Evolutionary conservation across 2,888 invertebrate genomes (phyloP).

Genomic region (Drosophila subsilvestris): DNA sequence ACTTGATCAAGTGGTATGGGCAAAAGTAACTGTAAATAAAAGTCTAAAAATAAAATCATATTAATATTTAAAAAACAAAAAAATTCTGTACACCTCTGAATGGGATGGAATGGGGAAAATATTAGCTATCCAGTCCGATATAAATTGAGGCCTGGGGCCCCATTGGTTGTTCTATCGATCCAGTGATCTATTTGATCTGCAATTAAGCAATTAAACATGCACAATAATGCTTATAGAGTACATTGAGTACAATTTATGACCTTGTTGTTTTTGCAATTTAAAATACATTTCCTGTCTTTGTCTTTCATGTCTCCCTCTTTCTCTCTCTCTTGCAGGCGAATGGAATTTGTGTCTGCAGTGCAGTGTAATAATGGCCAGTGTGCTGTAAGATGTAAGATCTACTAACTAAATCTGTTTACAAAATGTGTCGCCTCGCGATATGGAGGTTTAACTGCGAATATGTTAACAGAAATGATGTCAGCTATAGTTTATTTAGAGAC

Average conservation of each 20-base stretch:
- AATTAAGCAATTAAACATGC: conserved; percentile 68
- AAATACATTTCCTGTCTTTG: conserved; percentile 23
- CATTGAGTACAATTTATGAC: conserved; percentile 50
- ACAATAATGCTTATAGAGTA: conserved; percentile 14
- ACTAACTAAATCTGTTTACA: conserved; percentile 45
- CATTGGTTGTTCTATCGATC: conserved; percentile 29
- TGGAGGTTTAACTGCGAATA: conserved; percentile 45
- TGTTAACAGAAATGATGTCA: conserved; percentile 67
- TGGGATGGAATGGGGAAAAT: neutral
- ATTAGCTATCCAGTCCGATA: neutral
- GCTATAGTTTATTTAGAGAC: conserved; percentile 48
- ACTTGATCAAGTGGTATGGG: conserved; percentile 6
- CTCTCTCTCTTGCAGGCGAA: conserved; percentile 32
- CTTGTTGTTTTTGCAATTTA: conserved; percentile 28
- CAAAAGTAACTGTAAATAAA: conserved; percentile 61
- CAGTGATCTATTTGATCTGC: conserved; percentile 62
- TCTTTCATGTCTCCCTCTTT: conserved; percentile 29
- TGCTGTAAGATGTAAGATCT: conserved; percentile 38
- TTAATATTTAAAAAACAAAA: conserved; percentile 27
- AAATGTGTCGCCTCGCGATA: conserved; percentile 28
- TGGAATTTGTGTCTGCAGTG: conserved; percentile 16
- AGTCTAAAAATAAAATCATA: conserved; percentile 58
- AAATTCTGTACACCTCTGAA: neutral
- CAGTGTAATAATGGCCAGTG: conserved; percentile 6
- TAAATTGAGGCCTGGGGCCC: conserved; percentile 10